Base-by-base conservation (phyloP, 2,888 invertebrate species). In the Trissolcus brochymenae region DNA sequence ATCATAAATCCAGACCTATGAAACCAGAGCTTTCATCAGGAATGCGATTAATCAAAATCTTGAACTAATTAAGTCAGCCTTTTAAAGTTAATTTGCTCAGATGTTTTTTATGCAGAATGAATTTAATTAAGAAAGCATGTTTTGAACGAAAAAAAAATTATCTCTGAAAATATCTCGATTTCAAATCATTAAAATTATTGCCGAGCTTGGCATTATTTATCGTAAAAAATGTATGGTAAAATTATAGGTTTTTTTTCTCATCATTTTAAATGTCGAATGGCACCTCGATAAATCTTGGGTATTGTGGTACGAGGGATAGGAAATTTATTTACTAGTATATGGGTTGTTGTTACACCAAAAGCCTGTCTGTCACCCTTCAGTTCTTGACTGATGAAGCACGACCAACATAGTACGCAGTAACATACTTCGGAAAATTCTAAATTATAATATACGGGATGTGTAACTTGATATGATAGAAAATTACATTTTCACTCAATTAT, bases 301-400 rank as follows among this genome's bases (percentile, higher is more conserved):
- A 55, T 25, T 73, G 55, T 9, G 7, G 19, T 29, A 56, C 60
- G 60, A 50, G 60, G 55, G 73, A 61, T 73, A 53, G 60, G 50
- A 66, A 66, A 73, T 73, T 73, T 73, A 73, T 73, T 66, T 73
- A 73, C 54, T 50, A 21, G 19, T 40, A 66, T 66, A 66, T 54
- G 56, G 66, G 60, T 66, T 73, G 66, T 67, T 62, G 74, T 74
- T 74, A 43, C 53, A 74, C 41, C 40, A 56, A 56, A 61, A 62
- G 53, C 21, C 53, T 74, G 66, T 74, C 67, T 74, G 61, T 74
- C 74, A 74, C 67, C 61, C 74, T 67, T 67, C 56, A 67, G 61
- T 74, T 74, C 66, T 62, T 74, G 74, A 74, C 67, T 74, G 74
- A 74, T 74, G 74, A 67, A 67, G 67, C 74, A 74, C 56, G 62